These are phyloP conservation scores for Antennarius maculatus DNA, from an alignment of 2,797 vertebrate species.

Conservation along the genomic window DNA sequence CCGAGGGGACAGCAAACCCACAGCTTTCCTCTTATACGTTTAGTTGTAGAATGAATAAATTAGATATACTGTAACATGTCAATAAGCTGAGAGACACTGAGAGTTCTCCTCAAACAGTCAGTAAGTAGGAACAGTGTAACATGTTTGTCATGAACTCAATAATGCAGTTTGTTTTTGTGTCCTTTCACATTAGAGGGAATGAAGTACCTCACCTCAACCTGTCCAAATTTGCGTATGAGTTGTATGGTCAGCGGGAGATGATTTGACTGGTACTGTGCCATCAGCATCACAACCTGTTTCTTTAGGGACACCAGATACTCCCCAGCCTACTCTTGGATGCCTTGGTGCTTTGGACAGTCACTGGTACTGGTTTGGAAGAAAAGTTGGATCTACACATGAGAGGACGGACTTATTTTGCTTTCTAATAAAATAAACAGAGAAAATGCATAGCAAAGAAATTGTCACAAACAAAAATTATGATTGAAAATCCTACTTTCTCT, in stretches of 20 bases:
- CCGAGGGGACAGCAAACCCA: too few relatives aligned
- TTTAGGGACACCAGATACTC: conserved; percentile 81
- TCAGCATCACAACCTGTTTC: conserved; percentile 77
- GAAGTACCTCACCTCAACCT: conserved; percentile 82
- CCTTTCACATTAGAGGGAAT: not conserved
- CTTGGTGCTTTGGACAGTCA: conserved; percentile 81
- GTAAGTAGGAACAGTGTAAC: too few relatives aligned
- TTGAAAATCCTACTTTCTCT: conserved; percentile 24
- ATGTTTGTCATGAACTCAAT: not conserved
- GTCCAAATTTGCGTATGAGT: conserved; percentile 87
- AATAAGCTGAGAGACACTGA: too few relatives aligned
- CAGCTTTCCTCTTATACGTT: too few relatives aligned
- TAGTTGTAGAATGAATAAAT: too few relatives aligned
- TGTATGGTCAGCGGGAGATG: conserved; percentile 88
- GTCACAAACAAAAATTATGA: too few relatives aligned
- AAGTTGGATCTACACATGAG: conserved; percentile 26
- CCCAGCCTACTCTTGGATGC: conserved; percentile 84
- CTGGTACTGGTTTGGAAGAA: conserved; percentile 78
- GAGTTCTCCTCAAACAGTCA: too few relatives aligned
- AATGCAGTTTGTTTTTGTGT: not conserved
- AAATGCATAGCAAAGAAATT: conserved; percentile 14
- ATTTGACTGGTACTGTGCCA: conserved; percentile 56
- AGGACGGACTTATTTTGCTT: conserved; percentile 5
- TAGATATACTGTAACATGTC: too few relatives aligned
- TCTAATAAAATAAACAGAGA: conserved; percentile 5